Evolutionary conservation across 2,113 vertebrate genomes (phyloP), one percentile per base, ranked within the genome.

Genomic region (Pterocles burchelli): DNA sequence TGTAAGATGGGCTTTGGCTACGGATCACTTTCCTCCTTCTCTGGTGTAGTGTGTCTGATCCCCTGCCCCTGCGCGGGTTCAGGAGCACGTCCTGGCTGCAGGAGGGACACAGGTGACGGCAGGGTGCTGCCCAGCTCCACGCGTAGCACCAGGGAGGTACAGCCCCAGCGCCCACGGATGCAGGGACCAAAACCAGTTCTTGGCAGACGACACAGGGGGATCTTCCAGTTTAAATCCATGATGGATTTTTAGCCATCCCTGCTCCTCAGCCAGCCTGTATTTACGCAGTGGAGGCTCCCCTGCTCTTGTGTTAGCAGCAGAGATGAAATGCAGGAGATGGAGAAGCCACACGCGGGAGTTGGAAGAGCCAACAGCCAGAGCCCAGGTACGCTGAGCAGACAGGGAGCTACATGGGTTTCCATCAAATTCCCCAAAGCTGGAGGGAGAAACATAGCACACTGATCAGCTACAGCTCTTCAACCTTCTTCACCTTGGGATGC

Each of bases 1-100:
- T 1, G 17, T 31, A 10, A 46, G 57, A 18, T 2, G 1, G 45
- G 45, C 61, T 58, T 24, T 1, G 1, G 36, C 33, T 72, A 19
- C 0, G 0, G 41, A 81, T 91, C 70, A 8, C 65, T 15, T 80
- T 78, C 33, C 62, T 73, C 55, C 65, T 55, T 0, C 45, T 15
- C 70, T 0, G 34, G 38, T 36, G 55, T 41, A 34, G 31, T 0
- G 68, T 77, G 77, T 77, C 80, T 3, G 1, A 22, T 29, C 36
- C 16, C 21, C 43, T 3, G 24, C 8, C 21, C 36, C 0, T 1
- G 41, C 2, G 3, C 0, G 1, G 70, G 55, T 19, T 46, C n/a
- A 34, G 43, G 29, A 74, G 43, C 71, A 4, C 0, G 0, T 7
- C 54, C 62, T 0, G 24, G 79, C 33, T 34, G 67, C 59, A 4